A percentile compares a stretch with the other conserved stretches of the same genome.
These are phyloP conservation scores for Stegophylla sp. DNA, from an alignment of 2,888 invertebrate genomes.

Conservation along the genomic window DNA sequence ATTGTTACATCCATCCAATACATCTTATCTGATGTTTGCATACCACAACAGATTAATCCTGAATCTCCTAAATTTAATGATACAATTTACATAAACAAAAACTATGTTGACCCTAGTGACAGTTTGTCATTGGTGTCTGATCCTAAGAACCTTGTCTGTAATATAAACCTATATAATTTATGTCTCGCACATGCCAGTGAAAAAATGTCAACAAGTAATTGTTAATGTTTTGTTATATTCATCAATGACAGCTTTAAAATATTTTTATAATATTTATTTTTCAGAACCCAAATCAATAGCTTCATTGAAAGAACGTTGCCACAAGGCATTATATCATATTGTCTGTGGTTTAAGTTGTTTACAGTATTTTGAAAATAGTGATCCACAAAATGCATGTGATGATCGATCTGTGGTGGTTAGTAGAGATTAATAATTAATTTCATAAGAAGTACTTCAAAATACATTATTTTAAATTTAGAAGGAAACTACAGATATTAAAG, in stretches of 20 bases:
- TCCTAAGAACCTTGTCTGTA: not conserved
- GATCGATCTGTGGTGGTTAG: constrained; percentile 66
- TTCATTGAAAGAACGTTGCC: constrained; percentile 71
- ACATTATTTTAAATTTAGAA: constrained; percentile 22
- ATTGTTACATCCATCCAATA: constrained; percentile 87
- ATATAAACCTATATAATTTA: not conserved
- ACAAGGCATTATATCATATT: constrained; percentile 75
- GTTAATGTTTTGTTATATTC: not conserved
- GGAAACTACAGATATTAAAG: constrained; percentile 69
- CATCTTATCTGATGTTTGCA: constrained; percentile 84
- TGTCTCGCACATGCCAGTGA: not conserved
- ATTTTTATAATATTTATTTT: constrained; percentile 24
- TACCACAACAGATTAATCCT: constrained; percentile 73
- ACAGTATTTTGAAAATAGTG: constrained; percentile 69
- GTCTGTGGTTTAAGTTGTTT: constrained; percentile 76
- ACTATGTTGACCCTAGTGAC: not conserved
- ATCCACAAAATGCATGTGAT: constrained; percentile 63
- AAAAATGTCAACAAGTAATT: constrained; percentile 3
- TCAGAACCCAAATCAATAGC: constrained; percentile 66
- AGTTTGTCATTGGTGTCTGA: not conserved
- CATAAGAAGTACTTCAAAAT: not conserved
- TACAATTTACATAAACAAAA: constrained; percentile 46
- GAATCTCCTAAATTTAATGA: constrained; percentile 72
- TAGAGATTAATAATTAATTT: not conserved
- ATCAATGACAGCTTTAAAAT: too few species aligned